A percentile compares a stretch with the other conserved stretches of the same genome.
These are phyloP conservation scores for Hapalemur alaotrensis DNA, from an alignment of 2,797 vertebrate species.

Conservation along the genomic window DNA sequence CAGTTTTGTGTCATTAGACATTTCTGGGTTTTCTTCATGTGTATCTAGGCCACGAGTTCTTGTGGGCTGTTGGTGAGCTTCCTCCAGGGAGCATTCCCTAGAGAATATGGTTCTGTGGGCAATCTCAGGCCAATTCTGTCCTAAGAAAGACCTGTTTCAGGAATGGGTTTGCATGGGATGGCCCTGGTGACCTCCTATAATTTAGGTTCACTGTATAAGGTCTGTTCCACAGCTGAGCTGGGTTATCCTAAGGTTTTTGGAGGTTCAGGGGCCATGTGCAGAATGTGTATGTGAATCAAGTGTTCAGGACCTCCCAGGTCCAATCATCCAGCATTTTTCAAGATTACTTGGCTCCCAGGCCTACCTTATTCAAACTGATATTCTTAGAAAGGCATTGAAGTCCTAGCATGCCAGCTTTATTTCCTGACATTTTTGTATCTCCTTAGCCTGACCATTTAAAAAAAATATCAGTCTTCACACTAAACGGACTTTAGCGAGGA, in stretches of 20 bases:
- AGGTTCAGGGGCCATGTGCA: background rate
- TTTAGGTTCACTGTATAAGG: background rate
- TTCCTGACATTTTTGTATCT: background rate
- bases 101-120: background rate
- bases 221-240: background rate
- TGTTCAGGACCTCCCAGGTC: background rate
- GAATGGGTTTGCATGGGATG: background rate
- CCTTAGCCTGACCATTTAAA: background rate
- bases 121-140: background rate
- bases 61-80: background rate
- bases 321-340: background rate
- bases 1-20: background rate
- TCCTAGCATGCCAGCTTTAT: background rate
- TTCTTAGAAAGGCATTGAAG: background rate
- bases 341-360: background rate
- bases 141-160: slow-evolving; percentile 1
- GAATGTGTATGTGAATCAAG: background rate
- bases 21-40: background rate
- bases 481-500: background rate
- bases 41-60: background rate
- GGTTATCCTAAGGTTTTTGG: background rate
- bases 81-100: background rate
- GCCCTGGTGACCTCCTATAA: background rate
- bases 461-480: background rate
- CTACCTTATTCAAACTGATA: background rate